These are phyloP conservation scores for Archocentrus centrarchus DNA, from an alignment of 2,113 vertebrate species.

Conservation along the genomic window DNA sequence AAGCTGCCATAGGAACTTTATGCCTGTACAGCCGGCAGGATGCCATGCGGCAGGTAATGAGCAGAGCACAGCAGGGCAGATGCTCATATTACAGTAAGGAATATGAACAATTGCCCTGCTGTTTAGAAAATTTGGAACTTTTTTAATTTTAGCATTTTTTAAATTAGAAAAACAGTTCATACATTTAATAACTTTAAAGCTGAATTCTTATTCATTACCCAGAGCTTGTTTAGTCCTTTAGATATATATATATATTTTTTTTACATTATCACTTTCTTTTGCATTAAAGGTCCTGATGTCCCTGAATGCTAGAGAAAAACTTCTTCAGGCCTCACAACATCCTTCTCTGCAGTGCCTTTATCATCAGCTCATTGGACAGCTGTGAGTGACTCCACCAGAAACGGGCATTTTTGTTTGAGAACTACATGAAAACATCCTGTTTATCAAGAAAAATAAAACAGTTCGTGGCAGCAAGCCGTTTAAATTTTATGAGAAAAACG, in stretches of 20 bases:
- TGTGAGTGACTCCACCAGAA: conserved; percentile 19
- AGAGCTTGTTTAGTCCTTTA: neutral
- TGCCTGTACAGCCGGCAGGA: conserved; percentile 70
- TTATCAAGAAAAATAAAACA: neutral
- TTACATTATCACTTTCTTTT: neutral
- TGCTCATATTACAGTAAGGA: neutral
- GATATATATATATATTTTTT: too few relatives aligned
- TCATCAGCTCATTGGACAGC: conserved; percentile 50
- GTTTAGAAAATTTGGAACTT: neutral
- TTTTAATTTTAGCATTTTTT: neutral
- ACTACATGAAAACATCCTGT: neutral
- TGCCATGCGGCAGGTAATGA: conserved; percentile 70
- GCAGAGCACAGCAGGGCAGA: neutral
- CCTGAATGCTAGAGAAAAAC: conserved; percentile 61
- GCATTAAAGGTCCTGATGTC: conserved; percentile 60
- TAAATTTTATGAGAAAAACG: neutral
- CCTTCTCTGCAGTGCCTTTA: conserved; percentile 40
- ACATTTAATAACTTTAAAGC: neutral
- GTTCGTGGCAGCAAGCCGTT: neutral
- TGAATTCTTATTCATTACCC: neutral
- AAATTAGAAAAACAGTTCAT: neutral
- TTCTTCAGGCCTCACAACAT: conserved; percentile 47
- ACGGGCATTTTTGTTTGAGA: neutral
- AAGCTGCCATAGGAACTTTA: conserved; percentile 73
- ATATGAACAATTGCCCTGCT: too few relatives aligned